Conservation (phyloP, 1,140 invertebrate genomes). For the Nephila pilipes region DNA sequence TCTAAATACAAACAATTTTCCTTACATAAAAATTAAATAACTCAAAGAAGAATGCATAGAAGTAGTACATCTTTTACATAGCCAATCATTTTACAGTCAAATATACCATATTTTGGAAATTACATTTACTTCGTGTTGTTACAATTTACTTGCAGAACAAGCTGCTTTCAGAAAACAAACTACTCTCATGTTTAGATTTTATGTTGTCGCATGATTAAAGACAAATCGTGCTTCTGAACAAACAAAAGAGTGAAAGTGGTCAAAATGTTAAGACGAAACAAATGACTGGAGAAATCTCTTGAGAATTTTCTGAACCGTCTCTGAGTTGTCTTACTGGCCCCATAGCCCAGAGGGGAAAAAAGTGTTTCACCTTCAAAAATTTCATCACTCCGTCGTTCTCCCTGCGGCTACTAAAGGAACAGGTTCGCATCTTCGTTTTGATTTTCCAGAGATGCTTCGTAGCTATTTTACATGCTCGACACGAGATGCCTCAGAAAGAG, state of each 20-base stretch:
- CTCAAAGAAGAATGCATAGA: too few species aligned
- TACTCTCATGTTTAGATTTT: too few species aligned
- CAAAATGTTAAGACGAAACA: neutral
- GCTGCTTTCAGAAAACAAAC: too few species aligned
- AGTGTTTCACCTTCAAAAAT: conserved; percentile 70
- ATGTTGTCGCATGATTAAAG: too few species aligned
- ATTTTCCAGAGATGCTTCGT: conserved; percentile 7
- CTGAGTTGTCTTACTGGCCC: conserved; percentile 71
- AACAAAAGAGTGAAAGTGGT: conserved; percentile 2
- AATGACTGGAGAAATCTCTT: neutral
- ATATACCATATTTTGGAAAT: too few species aligned
- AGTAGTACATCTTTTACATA: too few species aligned
- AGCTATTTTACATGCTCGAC: conserved; percentile 55
- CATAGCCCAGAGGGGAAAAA: conserved; percentile 74
- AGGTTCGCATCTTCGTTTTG: conserved; percentile 52
- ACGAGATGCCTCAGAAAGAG: conserved; percentile 2
- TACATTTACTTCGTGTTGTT: too few species aligned
- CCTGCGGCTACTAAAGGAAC: conserved; percentile 39
- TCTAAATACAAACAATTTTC: too few species aligned
- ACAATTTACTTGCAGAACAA: too few species aligned
- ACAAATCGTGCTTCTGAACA: neutral
- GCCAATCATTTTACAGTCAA: too few species aligned
- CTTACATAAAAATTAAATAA: too few species aligned
- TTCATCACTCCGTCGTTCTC: conserved; percentile 30
- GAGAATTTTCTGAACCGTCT: conserved; percentile 39